Evolutionary conservation across 1,140 invertebrate genomes (phyloP).

Genomic region (Zeugodacus cucurbitae): DNA sequence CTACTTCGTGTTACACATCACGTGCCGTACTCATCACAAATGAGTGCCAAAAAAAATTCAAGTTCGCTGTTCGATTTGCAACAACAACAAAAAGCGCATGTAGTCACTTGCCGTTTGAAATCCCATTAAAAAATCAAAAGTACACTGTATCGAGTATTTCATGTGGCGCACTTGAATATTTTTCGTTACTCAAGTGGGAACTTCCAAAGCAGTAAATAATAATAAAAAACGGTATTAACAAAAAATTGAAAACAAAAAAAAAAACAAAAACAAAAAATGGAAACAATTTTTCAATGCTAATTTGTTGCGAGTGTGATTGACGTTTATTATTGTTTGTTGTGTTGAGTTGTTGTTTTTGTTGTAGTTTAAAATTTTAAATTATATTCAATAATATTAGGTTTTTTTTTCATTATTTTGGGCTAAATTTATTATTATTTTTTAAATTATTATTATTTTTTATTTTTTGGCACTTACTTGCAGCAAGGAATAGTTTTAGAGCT

Average conservation of each 20-base stretch:
- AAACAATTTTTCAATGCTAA: not conserved
- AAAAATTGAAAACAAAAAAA: not conserved
- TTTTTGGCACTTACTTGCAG: not conserved
- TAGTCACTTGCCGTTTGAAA: not conserved
- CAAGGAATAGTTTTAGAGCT: not conserved
- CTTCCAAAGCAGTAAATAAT: not conserved
- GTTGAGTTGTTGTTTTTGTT: not conserved
- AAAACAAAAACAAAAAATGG: not conserved
- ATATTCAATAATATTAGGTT: not conserved
- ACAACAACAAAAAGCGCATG: not conserved
- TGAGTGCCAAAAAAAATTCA: not conserved
- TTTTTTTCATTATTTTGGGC: not conserved
- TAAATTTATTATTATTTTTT: not conserved
- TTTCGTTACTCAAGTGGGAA: not conserved
- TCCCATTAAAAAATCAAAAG: not conserved
- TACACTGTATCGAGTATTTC: not conserved
- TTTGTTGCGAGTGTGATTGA: not conserved
- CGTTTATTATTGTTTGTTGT: not conserved
- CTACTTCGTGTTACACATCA: not conserved
- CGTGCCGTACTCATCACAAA: not conserved
- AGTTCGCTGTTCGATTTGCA: not conserved
- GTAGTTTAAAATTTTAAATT: not conserved
- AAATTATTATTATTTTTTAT: not conserved
- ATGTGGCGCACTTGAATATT: slow-evolving; percentile 20
- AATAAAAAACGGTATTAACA: not conserved